phyloP scores from a whole-genome alignment of 2,797 vertebrate genomes.

The Falco berigora region DNA sequence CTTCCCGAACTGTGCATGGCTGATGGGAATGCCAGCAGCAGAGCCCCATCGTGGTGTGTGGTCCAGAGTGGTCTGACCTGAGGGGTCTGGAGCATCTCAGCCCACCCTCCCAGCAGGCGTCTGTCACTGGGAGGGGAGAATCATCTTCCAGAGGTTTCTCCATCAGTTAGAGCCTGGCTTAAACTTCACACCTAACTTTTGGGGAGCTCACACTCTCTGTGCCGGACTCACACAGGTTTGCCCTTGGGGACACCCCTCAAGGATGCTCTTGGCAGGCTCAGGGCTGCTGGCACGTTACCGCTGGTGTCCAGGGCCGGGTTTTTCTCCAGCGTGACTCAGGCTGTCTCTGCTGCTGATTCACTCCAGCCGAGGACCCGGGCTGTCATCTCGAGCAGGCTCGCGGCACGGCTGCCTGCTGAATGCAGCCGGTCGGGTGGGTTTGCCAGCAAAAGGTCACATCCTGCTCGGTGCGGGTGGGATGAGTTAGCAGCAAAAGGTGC shows the following conservation, averaged over 20 bases:
- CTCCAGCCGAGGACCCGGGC: neutral
- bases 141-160: neutral
- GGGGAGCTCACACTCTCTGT: neutral
- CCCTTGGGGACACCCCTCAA: neutral
- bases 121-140: neutral
- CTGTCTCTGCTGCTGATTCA: constrained; percentile 54
- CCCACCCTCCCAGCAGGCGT: neutral
- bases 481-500: neutral
- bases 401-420: neutral
- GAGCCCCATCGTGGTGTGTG: rapidly evolving
- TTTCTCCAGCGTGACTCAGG: constrained; percentile 33
- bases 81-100: neutral
- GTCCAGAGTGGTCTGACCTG: neutral
- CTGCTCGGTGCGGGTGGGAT: neutral
- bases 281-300: neutral
- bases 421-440: rapidly evolving
- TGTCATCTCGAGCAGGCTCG: neutral
- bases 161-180: neutral
- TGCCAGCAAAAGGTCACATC: neutral
- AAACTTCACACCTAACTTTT: neutral
- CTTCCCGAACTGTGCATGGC: rapidly evolving
- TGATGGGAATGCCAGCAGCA: neutral
- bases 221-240: neutral
- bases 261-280: neutral
- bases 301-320: neutral